A percentile compares a stretch with the other conserved stretches of the same genome.
Evolutionary conservation across 1,140 invertebrate species (phyloP).

Genomic region (Drosophila orena): DNA sequence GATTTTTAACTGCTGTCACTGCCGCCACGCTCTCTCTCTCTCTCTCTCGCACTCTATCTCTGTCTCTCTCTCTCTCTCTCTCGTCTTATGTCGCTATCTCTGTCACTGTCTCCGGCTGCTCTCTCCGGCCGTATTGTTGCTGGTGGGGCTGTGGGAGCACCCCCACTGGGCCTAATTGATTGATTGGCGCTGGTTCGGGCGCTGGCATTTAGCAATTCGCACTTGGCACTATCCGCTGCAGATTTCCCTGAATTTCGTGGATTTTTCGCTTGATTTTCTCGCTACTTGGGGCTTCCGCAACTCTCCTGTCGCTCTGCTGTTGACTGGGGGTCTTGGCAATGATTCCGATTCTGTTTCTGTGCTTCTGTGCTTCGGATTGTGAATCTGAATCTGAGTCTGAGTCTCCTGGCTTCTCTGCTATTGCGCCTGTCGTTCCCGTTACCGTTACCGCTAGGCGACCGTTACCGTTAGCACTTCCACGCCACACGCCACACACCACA

Average conservation of each 20-base stretch:
- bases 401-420: slow-evolving; percentile 16
- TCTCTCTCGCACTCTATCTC: slow-evolving; percentile 6
- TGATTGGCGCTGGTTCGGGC: slow-evolving; percentile 59
- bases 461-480: not conserved
- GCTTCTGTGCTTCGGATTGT: slow-evolving; percentile 9
- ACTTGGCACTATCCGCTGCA: slow-evolving; percentile 24
- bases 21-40: slow-evolving; percentile 4
- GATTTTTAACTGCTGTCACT: slow-evolving; percentile 73
- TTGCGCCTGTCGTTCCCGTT: slow-evolving; percentile 42
- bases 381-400: slow-evolving; percentile 8
- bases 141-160: slow-evolving; percentile 3
- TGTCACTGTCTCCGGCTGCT: slow-evolving; percentile 6
- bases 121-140: slow-evolving; percentile 24
- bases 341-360: too few relatives aligned
- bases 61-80: slow-evolving; percentile 1
- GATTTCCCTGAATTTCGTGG: not conserved
- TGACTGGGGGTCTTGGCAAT: not conserved
- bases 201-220: slow-evolving; percentile 53
- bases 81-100: slow-evolving; percentile 3
- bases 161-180: slow-evolving; percentile 62
- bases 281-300: too few relatives aligned
- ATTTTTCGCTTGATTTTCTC: not conserved
- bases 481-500: not conserved
- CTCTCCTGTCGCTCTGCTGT: slow-evolving; percentile 1
- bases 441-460: slow-evolving; percentile 25